Base-by-base conservation (phyloP, 2,888 invertebrate species). In the Ochropacha duplaris region DNA sequence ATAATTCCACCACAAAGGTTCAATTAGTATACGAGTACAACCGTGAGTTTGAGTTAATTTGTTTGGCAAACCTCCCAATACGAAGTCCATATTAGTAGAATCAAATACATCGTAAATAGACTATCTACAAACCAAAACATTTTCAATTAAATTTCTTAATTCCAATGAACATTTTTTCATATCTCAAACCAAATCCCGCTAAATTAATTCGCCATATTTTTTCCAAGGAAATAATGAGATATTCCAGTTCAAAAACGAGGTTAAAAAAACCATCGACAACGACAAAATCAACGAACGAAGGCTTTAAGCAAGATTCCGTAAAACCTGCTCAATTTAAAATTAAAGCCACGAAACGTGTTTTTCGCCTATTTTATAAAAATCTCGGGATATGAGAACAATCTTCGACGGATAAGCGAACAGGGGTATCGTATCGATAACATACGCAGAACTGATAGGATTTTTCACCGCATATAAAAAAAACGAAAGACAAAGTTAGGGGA, bases 261-360 rank as follows among this genome's bases (percentile, higher is more conserved):
- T 78, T 76, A 19, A 83, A 88, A 90, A 87, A 87, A 81, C 76
- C 69, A 65, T 59, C 72, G 71, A 62, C 71, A 72, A 66, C 70
- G 76, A 75, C 72, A 80, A 81, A 81, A 82, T 84, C 87, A 84
- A 85, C 86, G 87, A 77, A 76, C 78, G 79, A 65, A 83, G 87
- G 92, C 88, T 92, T 92, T 89, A n/a, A 79, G 79, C 69, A 87
- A 91, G 92, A 92, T 88, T 88, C 81, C 86, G 83, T 85, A 86
- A 86, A 90, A 92, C 87, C 92, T 82, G 88, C 90, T 91, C 92
- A 92, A 92, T 93, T 92, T 92, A 92, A 93, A 93, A 92, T 92
- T 91, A 92, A 92, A 93, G 92, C 92, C 92, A 91, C 87, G 87
- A 92, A 92, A 93, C 92, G 92, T 93, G 92, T 92, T 92, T 90